A percentile compares a stretch with the other conserved stretches of the same genome.
Evolutionary conservation across 1,140 invertebrate species (phyloP).

Genomic region (Cydia fagiglandana): DNA sequence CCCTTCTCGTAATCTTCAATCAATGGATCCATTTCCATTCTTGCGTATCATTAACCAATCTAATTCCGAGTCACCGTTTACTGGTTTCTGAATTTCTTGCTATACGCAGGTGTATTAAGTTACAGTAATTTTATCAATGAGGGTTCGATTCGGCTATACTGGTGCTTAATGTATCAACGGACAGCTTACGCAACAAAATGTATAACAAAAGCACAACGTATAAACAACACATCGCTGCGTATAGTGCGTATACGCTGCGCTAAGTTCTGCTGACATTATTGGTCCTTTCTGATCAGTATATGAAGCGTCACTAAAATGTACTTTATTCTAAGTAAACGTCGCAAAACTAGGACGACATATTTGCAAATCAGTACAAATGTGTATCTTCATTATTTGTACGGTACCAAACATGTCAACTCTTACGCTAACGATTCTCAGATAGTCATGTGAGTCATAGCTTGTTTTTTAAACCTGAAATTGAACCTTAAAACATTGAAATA

Average conservation of each 20-base stretch:
- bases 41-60: constrained; percentile 15
- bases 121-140: background rate
- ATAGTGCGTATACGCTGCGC: no score
- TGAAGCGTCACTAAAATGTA: constrained; percentile 1
- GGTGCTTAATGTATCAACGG: no score
- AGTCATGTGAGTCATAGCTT: constrained; percentile 2
- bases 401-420: constrained; percentile 20
- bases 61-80: background rate
- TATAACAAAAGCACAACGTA: no score
- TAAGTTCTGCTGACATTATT: no score
- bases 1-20: constrained; percentile 6
- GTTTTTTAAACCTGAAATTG: background rate
- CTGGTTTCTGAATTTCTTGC: background rate
- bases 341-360: background rate
- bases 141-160: no score
- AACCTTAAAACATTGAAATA: background rate
- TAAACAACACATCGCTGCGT: no score
- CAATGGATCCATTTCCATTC: background rate
- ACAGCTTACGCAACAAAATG: no score
- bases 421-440: constrained; percentile 24
- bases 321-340: constrained; percentile 34
- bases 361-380: background rate
- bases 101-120: background rate
- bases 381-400: background rate
- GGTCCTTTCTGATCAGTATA: no score